Conservation (phyloP, 2,888 invertebrate species). For the Drosophila cyrtoloma region DNA sequence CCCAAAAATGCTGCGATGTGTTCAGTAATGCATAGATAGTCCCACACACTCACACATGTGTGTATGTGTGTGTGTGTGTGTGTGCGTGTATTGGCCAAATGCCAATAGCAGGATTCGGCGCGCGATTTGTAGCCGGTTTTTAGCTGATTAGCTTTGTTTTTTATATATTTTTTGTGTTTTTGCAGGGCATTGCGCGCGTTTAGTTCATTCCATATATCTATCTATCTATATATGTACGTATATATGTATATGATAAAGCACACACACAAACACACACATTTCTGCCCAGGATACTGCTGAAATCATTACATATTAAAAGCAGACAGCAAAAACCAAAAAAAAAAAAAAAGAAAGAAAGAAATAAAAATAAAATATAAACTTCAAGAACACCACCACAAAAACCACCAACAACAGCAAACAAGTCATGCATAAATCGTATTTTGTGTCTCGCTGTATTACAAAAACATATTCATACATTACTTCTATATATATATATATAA, state of each 20-base stretch:
- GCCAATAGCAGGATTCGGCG: constrained; percentile 21
- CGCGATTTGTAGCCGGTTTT: constrained; percentile 20
- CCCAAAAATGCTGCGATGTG: constrained; percentile 13
- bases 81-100: constrained; percentile 21
- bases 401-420: constrained; percentile 26
- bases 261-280: background rate
- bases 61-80: constrained; percentile 10
- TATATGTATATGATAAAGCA: constrained; percentile 28
- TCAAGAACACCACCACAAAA: constrained; percentile 28
- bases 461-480: constrained; percentile 45
- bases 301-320: constrained; percentile 55
- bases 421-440: constrained; percentile 57
- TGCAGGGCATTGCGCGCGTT: constrained; percentile 64
- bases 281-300: constrained; percentile 46
- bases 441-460: constrained; percentile 50
- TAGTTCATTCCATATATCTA: constrained; percentile 62
- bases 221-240: constrained; percentile 16
- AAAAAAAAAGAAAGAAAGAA: constrained; percentile 3
- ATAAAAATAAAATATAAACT: constrained; percentile 9
- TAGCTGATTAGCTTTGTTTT: constrained; percentile 45
- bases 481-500: constrained; percentile 16
- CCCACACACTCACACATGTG: constrained; percentile 18
- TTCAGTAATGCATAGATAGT: constrained; percentile 23
- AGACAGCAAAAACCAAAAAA: constrained; percentile 13
- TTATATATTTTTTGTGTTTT: constrained; percentile 6